Conservation (phyloP, 2,888 invertebrate species). For the Tachina grossa region DNA sequence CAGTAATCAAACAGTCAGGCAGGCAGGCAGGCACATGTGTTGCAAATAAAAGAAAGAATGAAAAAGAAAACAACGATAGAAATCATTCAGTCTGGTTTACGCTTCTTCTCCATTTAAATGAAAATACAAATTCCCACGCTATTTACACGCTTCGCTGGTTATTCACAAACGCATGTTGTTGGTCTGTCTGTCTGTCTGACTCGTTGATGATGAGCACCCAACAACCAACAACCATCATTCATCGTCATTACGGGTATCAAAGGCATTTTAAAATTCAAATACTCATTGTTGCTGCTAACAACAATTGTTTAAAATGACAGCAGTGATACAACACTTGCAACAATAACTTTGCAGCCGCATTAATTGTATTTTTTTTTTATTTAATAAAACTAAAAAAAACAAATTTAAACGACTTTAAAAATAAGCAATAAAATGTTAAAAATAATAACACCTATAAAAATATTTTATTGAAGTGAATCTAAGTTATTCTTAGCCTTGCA, state of each 20-base stretch:
- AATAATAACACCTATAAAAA: no score
- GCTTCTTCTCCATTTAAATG: constrained; percentile 57
- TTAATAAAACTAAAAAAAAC: constrained; percentile 1
- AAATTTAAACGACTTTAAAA: background rate
- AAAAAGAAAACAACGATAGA: constrained; percentile 2
- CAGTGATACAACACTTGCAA: background rate
- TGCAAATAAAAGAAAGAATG: constrained; percentile 28
- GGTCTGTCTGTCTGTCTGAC: constrained; percentile 32
- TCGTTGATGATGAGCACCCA: constrained; percentile 9
- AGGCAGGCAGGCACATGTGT: constrained; percentile 40
- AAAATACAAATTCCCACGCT: constrained; percentile 78
- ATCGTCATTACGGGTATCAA: constrained; percentile 33
- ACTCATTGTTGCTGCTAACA: constrained; percentile 27
- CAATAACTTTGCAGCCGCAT: background rate
- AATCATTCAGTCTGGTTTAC: constrained; percentile 57
- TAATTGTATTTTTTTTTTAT: background rate
- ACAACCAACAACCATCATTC: constrained; percentile 24
- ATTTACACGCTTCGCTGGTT: constrained; percentile 79
- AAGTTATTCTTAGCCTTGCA: no score
- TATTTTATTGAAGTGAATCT: no score
- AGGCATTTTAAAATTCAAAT: constrained; percentile 24
- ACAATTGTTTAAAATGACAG: constrained; percentile 14
- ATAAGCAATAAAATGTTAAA: no score
- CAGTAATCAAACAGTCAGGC: constrained; percentile 4
- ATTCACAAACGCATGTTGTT: constrained; percentile 63